Percentiles rank a stretch among this genome's conserved stretches.
These are phyloP conservation scores for Cirrhinus mrigala DNA, from an alignment of 2,797 vertebrate genomes.

Conservation along the genomic window DNA sequence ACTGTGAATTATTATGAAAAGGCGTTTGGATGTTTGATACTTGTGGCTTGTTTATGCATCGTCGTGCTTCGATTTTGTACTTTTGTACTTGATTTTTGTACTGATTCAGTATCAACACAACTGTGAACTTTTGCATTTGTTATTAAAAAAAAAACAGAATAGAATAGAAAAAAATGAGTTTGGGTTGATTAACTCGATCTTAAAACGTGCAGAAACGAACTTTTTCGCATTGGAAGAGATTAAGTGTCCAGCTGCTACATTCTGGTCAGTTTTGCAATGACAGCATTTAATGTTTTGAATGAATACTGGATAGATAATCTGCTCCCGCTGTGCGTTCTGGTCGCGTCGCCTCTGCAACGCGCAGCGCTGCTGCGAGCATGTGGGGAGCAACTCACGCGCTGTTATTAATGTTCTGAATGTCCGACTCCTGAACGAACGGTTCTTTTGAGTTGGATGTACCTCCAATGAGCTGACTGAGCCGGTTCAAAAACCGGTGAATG, in stretches of 20 bases:
- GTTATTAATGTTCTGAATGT: not conserved
- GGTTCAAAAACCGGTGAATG: not conserved
- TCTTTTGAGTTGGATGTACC: not conserved
- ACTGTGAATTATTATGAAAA: not conserved
- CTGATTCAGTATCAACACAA: not conserved
- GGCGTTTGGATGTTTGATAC: not conserved
- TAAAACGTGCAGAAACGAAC: not conserved
- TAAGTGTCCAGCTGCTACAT: not conserved
- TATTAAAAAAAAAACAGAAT: not conserved
- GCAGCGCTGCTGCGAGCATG: not conserved
- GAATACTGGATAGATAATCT: not conserved
- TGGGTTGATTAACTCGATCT: not conserved
- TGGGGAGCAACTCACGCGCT: not conserved
- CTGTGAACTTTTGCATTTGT: not conserved
- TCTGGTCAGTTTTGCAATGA: not conserved
- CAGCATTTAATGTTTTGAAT: not conserved
- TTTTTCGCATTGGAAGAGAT: not conserved
- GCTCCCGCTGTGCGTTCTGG: not conserved
- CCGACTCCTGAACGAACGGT: not conserved
- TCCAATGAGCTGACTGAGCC: not conserved
- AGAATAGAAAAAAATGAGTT: not conserved
- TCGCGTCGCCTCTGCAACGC: not conserved
- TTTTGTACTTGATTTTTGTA: not conserved
- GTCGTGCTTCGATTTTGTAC: not conserved
- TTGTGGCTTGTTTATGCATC: not conserved